Evolutionary conservation across 2,888 invertebrate genomes (phyloP), one percentile per base, ranked within the genome.

Genomic region (Schrankia costaestrigalis): DNA sequence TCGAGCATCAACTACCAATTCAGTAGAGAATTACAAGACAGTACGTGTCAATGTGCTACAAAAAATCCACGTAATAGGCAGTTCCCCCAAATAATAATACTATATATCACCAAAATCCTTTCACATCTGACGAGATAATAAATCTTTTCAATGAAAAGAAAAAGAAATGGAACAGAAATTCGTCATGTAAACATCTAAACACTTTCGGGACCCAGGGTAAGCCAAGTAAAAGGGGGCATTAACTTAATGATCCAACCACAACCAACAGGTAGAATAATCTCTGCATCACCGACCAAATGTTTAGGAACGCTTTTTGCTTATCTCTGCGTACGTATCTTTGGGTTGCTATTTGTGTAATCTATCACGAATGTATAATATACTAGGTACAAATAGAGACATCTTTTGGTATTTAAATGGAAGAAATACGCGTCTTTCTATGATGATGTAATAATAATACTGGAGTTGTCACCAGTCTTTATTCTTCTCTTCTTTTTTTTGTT

Each of bases 261-360:
- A 45, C 62, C 66, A 67, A 67, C 66, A 67, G 66, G 66, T 67
- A 64, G 56, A 41, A 37, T 53, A 37, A 48, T 55, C 52, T 43
- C 21, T 19, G 27, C 23, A 36, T 34, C 33, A 35, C 36, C 18
- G 19, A 14, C 31, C 26, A 24, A 49, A 43, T 44, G 25, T 25
- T 59, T 35, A 28, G 10, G n/a, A n/a, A n/a, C n/a, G n/a, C n/a
- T n/a, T n/a, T n/a, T n/a, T n/a, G n/a, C n/a, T n/a, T n/a, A n/a
- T n/a, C n/a, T n/a, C n/a, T n/a, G n/a, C n/a, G n/a, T n/a, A n/a
- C n/a, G n/a, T n/a, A n/a, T n/a, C n/a, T n/a, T n/a, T n/a, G n/a
- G n/a, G n/a, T n/a, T n/a, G n/a, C n/a, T n/a, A n/a, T n/a, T n/a
- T n/a, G n/a, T n/a, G n/a, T n/a, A n/a, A n/a, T n/a, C n/a, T n/a